Base-by-base conservation (phyloP, 2,113 vertebrate genomes). In the Xiphophorus couchianus region DNA sequence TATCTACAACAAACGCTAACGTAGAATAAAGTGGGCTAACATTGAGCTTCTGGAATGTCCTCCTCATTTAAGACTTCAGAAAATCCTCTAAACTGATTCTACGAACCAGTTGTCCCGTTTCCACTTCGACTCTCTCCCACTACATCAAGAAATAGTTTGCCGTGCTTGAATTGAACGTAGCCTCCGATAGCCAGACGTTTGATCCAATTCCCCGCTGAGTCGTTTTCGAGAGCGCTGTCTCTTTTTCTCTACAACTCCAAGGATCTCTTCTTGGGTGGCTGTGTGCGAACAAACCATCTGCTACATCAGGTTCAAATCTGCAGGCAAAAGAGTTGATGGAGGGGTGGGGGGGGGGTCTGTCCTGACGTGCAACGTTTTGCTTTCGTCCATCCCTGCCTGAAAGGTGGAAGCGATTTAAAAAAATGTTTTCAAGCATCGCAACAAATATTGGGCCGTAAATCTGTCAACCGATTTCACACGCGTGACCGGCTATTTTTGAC, bases 361-460 rank as follows among this genome's bases (percentile, higher is more conserved):
- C 0, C 39, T 44, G 58, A 64, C 42, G 65, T 33, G 64, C 25
- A 22, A 68, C 30, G 22, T 54, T 37, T 37, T 39, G 48, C 31
- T 75, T 76, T 68, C 29, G 44, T 25, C 63, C 63, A 54, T 15
- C 15, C 76, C 65, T 29, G 61, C 62, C 35, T 67, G 25, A 66
- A 69, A 69, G 31, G 25, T 73, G 71, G 30, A n/a, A 28, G 22
- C 42, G 30, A 48, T 65, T 44, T 35, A 9, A 11, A 37, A 37
- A 37, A 35, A 35, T 35, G 1, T 35, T 33, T 76, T 77, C 0
- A 27, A 73, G 61, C 27, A 29, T 44, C 14, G 29, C 33, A 17
- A 35, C 62, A 25, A 37, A 37, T 76, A 61, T 27, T 2, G 27
- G 78, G 31, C 48, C 3, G 28, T 71, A 28, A 68, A 67, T 62